Evolutionary conservation across 2,797 vertebrate species (phyloP).

Genomic region (Peromyscus melanophrys): DNA sequence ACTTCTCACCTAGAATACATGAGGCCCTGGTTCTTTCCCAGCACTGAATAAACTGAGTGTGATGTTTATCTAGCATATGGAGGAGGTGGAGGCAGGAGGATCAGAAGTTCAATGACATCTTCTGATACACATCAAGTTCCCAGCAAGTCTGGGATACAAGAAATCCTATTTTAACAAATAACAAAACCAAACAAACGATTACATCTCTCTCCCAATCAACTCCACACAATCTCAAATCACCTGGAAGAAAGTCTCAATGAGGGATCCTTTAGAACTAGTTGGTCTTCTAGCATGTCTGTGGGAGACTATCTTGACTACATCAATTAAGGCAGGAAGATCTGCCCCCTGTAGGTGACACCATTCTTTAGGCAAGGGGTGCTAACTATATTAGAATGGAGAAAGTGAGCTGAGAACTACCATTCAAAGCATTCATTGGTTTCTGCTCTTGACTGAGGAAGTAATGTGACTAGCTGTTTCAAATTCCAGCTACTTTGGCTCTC

Average conservation of each 20-base stretch:
- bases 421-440: not conserved
- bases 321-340: not conserved
- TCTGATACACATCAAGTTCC: not conserved
- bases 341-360: not conserved
- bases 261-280: not conserved
- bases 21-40: not conserved
- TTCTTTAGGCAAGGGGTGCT: not conserved
- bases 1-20: not conserved
- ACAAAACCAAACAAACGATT: not conserved
- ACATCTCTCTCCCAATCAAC: not conserved
- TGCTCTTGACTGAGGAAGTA: not conserved
- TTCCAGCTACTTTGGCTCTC: not conserved
- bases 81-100: not conserved
- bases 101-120: not conserved
- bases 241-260: not conserved
- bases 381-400: not conserved
- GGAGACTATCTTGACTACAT: not conserved
- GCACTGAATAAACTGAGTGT: not conserved
- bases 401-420: not conserved
- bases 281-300: not conserved
- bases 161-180: not conserved
- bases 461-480: not conserved
- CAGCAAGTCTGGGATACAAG: not conserved
- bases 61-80: not conserved
- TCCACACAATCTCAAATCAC: not conserved